Evolutionary conservation across 2,888 invertebrate species (phyloP), one percentile per base, ranked within the genome.

Genomic region (Allacma fusca): DNA sequence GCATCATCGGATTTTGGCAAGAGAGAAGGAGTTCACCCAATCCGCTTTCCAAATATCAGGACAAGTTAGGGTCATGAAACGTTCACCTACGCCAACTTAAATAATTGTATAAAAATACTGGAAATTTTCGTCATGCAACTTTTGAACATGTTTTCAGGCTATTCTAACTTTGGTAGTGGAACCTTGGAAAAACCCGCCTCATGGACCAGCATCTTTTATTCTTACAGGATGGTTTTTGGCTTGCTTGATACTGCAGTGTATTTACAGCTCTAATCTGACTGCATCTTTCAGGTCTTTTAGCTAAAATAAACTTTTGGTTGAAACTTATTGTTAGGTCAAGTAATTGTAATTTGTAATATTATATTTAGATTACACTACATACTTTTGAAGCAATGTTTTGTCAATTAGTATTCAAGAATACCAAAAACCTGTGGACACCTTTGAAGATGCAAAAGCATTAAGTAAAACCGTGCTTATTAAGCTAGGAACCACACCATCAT

Each of bases 241-340:
- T n/a, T 67, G 64, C 19, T 43, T 79, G n/a, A 72, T 69, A 13
- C 7, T 79, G 7, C 75, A 75, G 13, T 76, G 71, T 21, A 9
- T 75, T 13, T 79, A 79, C 72, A 59, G 24, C 29, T 79, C 79
- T 1, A 77, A 77, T 44, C 44, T 77, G 1, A 77, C 69, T 0
- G 77, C 77, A 2, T 50, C 43, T 40, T 70, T 79, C 24, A 77
- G 79, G 79, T 79, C 24, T 9, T 1, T 50, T 24, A n/a, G 28
- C 13, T 26, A 57, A 29, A 21, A 57, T 59, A 13, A 59, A n/a
- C 9, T 34, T n/a, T n/a, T n/a, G n/a, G n/a, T n/a, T n/a, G 34
- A 34, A 34, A 34, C 34, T 34, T 34, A n/a, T n/a, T n/a, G n/a
- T n/a, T n/a, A n/a, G n/a, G 34, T 34, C 34, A 34, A 34, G 5